Evolutionary conservation across 2,113 vertebrate genomes (phyloP).

Genomic region (Mus musculus): GRCm39 chrX:17968001-17968500

Average conservation of each 20-base stretch:
- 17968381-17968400: slow-evolving; percentile 3
- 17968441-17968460: not conserved
- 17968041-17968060: not conserved
- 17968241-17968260: not conserved
- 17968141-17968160: not conserved
- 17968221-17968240: slow-evolving; percentile 15
- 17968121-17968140: not conserved
- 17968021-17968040: not conserved
- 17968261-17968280: slow-evolving; percentile 32
- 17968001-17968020: not conserved
- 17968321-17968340: not conserved
- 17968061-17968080: not conserved
- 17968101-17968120: not conserved
- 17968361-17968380: slow-evolving; percentile 34
- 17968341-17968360: not conserved
- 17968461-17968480: not conserved
- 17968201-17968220: not conserved
- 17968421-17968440: not conserved
- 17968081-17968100: not conserved
- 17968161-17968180: not conserved
- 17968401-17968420: not conserved
- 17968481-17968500: not conserved
- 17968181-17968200: not conserved
- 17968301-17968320: not conserved
- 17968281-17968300: not conserved